Evolutionary conservation across 1,140 invertebrate genomes (phyloP), one percentile per base, ranked within the genome.

Genomic region (Drosophila sulfurigaster): DNA sequence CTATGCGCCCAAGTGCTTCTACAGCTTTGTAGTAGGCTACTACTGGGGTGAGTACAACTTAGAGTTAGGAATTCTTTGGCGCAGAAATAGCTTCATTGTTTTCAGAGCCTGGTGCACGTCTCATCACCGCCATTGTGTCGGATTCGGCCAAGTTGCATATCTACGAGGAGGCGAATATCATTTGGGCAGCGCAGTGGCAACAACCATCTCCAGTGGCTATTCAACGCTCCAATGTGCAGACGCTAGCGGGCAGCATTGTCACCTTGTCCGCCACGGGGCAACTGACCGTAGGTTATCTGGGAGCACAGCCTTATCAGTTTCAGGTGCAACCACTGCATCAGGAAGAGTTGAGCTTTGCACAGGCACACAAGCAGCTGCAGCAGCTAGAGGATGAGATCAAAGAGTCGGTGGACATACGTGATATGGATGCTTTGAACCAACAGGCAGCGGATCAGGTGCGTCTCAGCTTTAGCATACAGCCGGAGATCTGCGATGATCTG

Each of bases 181-280:
- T 95, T 81, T 97, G 96, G 97, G 96, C 96, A 5, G 95, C 96
- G 0, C 95, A 97, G 91, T 93, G 81, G 58, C 82, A 88, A 41
- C 92, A 81, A 5, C 54, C 76, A 0, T 65, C 88, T 10, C 91
- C 91, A 0, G 87, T 92, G 16, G 91, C 92, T 58, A 79, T 92
- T 20, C 82, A 91, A 52, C 82, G 92, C 5, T 89, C 91, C 11
- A 92, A 92, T 82, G 73, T 92, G 3, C 75, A 83, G 20, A 56
- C 74, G 5, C 51, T 92, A 20, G 75, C 92, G 0, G 92, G 92
- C 1, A 90, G 73, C 28, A 86, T 92, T 8, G 86, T 92, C 1
- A 92, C 89, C 0, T 56, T 92, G 5, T 75, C 89, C 1, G 58
- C 77, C 5, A 85, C 57, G 1, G 92, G 92, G 0, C 80, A 81